Percentiles rank a stretch among this genome's conserved stretches.
These are phyloP conservation scores for Clarias laeviceps DNA, from an alignment of 2,797 vertebrate species.

Conservation along the genomic window DNA sequence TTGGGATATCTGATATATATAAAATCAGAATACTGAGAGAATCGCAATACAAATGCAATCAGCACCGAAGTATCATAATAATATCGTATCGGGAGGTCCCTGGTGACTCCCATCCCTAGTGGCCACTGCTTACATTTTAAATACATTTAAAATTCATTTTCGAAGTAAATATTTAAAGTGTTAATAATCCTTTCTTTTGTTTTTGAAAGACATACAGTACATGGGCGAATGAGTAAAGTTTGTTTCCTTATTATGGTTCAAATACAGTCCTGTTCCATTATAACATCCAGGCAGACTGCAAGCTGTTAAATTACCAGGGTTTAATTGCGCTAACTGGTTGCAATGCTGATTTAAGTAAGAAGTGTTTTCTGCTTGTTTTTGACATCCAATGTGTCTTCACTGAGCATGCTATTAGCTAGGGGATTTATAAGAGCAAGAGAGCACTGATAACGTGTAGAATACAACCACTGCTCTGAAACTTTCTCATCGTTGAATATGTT, in stretches of 20 bases:
- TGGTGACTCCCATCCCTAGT: neutral
- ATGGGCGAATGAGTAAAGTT: neutral
- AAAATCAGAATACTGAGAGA: too few relatives aligned
- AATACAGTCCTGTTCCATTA: neutral
- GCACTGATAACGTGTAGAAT: neutral
- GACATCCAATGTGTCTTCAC: neutral
- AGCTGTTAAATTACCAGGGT: neutral
- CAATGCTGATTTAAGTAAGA: neutral
- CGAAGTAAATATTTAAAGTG: neutral
- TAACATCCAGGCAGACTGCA: neutral
- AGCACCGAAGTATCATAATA: too few relatives aligned
- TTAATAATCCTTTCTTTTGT: neutral
- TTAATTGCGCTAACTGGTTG: neutral
- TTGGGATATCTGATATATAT: too few relatives aligned
- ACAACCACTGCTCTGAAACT: slow-evolving; percentile 1
- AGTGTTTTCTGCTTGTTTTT: neutral
- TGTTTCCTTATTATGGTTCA: neutral
- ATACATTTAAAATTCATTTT: neutral
- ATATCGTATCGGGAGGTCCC: too few relatives aligned
- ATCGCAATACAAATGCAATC: too few relatives aligned
- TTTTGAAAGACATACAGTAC: neutral
- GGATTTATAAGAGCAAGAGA: neutral
- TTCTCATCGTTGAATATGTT: slow-evolving; percentile 10
- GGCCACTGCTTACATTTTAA: neutral
- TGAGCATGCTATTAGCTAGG: neutral